phyloP scores from a whole-genome alignment of 2,797 vertebrate species.

The Argya squamiceps region DNA sequence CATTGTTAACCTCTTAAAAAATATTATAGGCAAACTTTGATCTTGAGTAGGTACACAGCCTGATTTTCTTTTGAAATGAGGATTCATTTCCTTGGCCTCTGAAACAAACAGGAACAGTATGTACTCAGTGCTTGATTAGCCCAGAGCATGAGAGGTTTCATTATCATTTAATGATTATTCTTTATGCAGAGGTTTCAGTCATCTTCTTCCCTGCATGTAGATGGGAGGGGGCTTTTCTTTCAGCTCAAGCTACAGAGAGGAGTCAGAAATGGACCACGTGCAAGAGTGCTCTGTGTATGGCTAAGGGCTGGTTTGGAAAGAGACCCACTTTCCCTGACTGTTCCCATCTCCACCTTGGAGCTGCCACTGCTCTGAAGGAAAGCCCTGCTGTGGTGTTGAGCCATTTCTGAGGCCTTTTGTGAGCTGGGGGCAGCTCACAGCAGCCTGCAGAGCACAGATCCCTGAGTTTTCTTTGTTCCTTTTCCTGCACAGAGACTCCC shows the following conservation, averaged over 20 bases:
- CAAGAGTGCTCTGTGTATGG: neutral
- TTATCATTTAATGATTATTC: neutral
- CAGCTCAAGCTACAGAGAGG: neutral
- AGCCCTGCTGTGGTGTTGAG: fast-evolving
- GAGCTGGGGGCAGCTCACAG: neutral
- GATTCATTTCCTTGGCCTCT: neutral
- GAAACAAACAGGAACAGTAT: fast-evolving
- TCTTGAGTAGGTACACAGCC: neutral
- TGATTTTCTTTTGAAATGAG: neutral
- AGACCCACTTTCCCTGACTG: neutral
- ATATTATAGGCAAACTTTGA: neutral
- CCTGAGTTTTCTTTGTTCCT: neutral
- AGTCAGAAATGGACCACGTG: neutral
- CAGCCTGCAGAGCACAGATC: neutral
- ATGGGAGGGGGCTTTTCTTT: neutral
- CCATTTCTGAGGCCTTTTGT: neutral
- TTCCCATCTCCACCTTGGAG: neutral
- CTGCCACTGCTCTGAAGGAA: neutral
- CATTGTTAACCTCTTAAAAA: neutral
- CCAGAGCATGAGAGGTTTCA: neutral
- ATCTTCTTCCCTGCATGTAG: neutral
- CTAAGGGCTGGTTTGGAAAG: neutral
- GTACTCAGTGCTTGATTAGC: neutral
- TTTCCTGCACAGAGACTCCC: conserved; percentile 58
- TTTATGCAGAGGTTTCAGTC: neutral